Percentiles rank a stretch among this genome's conserved stretches.
Conservation (phyloP, 2,888 invertebrate genomes). For the Drosophila tripunctata region DNA sequence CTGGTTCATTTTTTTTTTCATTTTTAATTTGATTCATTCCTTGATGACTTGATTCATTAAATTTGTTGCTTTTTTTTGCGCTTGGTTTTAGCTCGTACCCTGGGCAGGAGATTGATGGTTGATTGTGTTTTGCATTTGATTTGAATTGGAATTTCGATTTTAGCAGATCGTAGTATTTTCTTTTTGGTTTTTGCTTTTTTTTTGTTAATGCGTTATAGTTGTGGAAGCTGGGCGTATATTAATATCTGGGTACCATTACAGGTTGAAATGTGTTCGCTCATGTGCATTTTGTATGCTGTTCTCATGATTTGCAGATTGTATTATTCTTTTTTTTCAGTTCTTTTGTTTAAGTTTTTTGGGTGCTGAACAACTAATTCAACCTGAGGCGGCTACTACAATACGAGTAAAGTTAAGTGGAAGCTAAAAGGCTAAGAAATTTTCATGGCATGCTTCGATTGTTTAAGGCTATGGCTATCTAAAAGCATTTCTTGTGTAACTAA, state of each 20-base stretch:
- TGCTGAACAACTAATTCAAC: slow-evolving; percentile 71
- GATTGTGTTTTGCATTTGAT: slow-evolving; percentile 31
- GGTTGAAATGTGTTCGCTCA: slow-evolving; percentile 75
- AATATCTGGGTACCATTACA: slow-evolving; percentile 83
- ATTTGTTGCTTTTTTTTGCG: slow-evolving; percentile 41
- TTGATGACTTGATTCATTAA: too few relatives aligned
- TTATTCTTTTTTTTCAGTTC: slow-evolving; percentile 8
- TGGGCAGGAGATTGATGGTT: slow-evolving; percentile 58
- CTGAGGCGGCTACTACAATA: slow-evolving; percentile 69
- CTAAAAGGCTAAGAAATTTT: slow-evolving; percentile 57
- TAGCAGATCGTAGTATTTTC: slow-evolving; percentile 43
- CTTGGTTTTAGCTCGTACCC: slow-evolving; percentile 67
- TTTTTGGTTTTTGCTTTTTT: slow-evolving; percentile 10
- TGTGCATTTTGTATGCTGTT: slow-evolving; percentile 54
- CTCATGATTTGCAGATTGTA: slow-evolving; percentile 27
- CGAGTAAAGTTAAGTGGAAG: slow-evolving; percentile 44
- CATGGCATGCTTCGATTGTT: slow-evolving; percentile 73
- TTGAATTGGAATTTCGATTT: slow-evolving; percentile 40
- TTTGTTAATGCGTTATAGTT: slow-evolving; percentile 43
- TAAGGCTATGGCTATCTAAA: slow-evolving; percentile 26
- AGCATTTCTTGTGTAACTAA: slow-evolving; percentile 43
- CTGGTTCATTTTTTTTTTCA: slow-evolving; percentile 39
- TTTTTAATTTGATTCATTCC: not conserved
- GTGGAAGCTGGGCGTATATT: slow-evolving; percentile 84
- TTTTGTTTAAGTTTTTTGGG: slow-evolving; percentile 15